A percentile compares a stretch with the other conserved stretches of the same genome.
These are phyloP conservation scores for Sinelater perroti DNA, from an alignment of 2,888 invertebrate genomes.

Conservation along the genomic window DNA sequence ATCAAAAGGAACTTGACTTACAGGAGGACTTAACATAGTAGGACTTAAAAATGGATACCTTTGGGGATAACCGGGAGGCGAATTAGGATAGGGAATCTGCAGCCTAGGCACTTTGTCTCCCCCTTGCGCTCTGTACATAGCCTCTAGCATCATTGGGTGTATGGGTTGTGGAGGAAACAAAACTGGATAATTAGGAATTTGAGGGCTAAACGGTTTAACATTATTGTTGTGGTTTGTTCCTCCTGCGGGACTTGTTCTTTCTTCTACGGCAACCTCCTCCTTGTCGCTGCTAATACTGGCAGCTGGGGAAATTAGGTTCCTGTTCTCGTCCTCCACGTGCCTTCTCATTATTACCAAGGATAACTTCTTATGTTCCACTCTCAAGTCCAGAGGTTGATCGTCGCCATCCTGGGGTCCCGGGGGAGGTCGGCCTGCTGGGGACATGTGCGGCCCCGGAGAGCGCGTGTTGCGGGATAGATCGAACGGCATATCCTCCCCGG, in stretches of 20 bases:
- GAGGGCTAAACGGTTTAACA: constrained; percentile 56
- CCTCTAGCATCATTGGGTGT: constrained; percentile 77
- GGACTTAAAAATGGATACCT: constrained; percentile 62
- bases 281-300: constrained; percentile 58
- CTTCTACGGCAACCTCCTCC: constrained; percentile 55
- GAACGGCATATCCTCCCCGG: constrained; percentile 68
- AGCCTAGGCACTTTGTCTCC: constrained; percentile 67
- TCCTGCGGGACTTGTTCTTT: constrained; percentile 48
- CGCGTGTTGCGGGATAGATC: constrained; percentile 68
- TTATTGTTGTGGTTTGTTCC: constrained; percentile 44
- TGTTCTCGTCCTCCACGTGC: constrained; percentile 83
- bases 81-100: constrained; percentile 68
- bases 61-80: constrained; percentile 59
- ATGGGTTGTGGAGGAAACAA: constrained; percentile 69
- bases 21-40: constrained; percentile 60
- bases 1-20: constrained; percentile 67
- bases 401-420: constrained; percentile 63
- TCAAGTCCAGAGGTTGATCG: constrained; percentile 87
- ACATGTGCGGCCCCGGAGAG: constrained; percentile 65
- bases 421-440: constrained; percentile 66
- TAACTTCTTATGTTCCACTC: constrained; percentile 83
- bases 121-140: constrained; percentile 70
- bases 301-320: constrained; percentile 78
- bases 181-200: constrained; percentile 60
- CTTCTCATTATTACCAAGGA: constrained; percentile 60